phyloP scores from a whole-genome alignment of 2,797 vertebrate species.

The Lagorchestes hirsutus region DNA sequence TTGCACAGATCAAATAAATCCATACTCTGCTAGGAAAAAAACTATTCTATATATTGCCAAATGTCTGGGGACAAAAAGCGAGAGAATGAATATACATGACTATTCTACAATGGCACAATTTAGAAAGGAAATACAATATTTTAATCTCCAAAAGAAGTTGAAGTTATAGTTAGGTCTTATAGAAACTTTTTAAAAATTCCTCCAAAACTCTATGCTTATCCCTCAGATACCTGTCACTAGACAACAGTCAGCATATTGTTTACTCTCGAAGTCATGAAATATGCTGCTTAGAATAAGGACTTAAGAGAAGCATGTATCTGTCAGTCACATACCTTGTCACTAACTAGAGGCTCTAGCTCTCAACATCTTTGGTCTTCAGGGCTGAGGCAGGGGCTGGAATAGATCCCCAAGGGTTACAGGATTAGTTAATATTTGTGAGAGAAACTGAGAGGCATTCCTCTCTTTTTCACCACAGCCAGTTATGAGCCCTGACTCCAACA shows the following conservation, averaged over 20 bases:
- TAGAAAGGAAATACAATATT: conserved; percentile 5
- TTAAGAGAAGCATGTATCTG: not conserved
- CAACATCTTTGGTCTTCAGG: not conserved
- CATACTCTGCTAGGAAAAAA: not conserved
- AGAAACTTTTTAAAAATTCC: not conserved
- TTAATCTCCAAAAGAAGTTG: conserved; percentile 6
- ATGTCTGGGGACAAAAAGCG: not conserved
- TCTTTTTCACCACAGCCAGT: not conserved
- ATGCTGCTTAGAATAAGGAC: not conserved
- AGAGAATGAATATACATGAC: not conserved
- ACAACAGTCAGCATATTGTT: not conserved
- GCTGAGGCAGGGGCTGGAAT: not conserved
- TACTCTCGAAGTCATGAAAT: not conserved
- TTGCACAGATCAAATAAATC: conserved; percentile 28
- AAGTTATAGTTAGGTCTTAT: not conserved
- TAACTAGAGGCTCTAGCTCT: not conserved
- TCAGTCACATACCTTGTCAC: not conserved
- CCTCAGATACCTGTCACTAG: not conserved
- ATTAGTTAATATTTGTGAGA: not conserved
- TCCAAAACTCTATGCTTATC: not conserved
- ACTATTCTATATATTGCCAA: conserved; percentile 46
- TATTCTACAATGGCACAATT: not conserved
- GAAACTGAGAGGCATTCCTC: not conserved
- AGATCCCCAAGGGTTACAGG: too few relatives aligned
- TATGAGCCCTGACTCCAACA: not conserved